A percentile compares a stretch with the other conserved stretches of the same genome.
phyloP scores from a whole-genome alignment of 2,797 vertebrate genomes.

The Hemitrygon akajei region DNA sequence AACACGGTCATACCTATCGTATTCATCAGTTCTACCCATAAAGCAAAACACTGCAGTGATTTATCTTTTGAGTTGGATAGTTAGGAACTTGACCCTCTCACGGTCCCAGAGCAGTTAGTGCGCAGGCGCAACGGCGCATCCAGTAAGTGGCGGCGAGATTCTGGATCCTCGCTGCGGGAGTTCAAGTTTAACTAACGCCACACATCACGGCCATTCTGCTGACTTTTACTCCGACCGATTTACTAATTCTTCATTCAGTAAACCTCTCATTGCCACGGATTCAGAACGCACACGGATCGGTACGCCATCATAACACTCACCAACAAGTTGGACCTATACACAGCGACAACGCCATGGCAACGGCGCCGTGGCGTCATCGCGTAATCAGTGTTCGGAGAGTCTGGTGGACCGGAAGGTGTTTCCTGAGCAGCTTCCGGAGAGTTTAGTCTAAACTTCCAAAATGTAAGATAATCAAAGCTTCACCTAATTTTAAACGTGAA shows the following conservation, averaged over 20 bases:
- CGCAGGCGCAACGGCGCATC: not conserved
- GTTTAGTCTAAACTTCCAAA: too few relatives aligned
- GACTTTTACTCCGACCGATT: not conserved
- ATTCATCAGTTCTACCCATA: too few relatives aligned
- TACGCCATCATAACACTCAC: not conserved
- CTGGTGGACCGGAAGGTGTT: too few relatives aligned
- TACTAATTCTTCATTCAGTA: not conserved
- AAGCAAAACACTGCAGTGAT: too few relatives aligned
- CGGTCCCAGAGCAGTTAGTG: not conserved
- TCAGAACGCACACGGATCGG: not conserved
- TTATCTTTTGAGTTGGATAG: too few relatives aligned
- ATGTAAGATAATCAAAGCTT: too few relatives aligned
- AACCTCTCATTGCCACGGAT: not conserved
- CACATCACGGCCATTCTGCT: not conserved
- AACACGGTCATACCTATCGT: too few relatives aligned
- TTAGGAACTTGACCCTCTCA: too few relatives aligned
- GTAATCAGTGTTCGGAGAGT: not conserved
- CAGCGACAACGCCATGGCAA: conserved; percentile 21
- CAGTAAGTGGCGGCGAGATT: not conserved
- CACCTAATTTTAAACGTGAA: too few relatives aligned
- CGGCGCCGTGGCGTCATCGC: not conserved
- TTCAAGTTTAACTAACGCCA: not conserved
- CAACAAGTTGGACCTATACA: not conserved
- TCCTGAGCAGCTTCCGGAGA: too few relatives aligned
- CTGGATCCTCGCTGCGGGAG: not conserved